These are phyloP conservation scores for Ascaphus truei DNA, from an alignment of 2,113 vertebrate species.

Conservation along the genomic window DNA sequence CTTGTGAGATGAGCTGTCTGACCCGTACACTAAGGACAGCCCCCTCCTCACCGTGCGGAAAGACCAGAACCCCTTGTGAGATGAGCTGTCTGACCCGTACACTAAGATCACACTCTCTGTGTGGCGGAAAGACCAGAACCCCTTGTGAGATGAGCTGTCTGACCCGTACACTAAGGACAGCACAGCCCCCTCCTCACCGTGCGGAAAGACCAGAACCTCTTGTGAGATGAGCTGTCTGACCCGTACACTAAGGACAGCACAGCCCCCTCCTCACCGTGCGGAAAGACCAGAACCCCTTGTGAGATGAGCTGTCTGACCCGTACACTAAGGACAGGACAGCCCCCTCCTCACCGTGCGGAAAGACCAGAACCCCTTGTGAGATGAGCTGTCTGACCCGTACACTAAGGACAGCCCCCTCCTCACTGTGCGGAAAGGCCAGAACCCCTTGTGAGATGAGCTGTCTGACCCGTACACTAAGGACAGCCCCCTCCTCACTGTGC, in stretches of 20 bases:
- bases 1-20: background rate
- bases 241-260: too few species aligned
- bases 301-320: background rate
- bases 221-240: background rate
- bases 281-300: background rate
- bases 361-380: background rate
- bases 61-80: background rate
- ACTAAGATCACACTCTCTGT: too few species aligned
- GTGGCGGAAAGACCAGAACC: background rate
- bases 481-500: background rate
- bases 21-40: too few species aligned
- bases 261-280: background rate
- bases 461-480: background rate
- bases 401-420: background rate
- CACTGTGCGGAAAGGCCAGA: background rate
- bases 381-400: background rate
- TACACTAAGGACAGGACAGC: too few species aligned
- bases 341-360: background rate
- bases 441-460: background rate
- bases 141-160: background rate
- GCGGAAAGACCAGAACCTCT: background rate
- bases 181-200: background rate
- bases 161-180: too few species aligned
- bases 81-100: background rate
- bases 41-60: background rate